These are phyloP conservation scores for Ochotona curzoniae DNA, from an alignment of 2,113 vertebrate species.

Conservation along the genomic window DNA sequence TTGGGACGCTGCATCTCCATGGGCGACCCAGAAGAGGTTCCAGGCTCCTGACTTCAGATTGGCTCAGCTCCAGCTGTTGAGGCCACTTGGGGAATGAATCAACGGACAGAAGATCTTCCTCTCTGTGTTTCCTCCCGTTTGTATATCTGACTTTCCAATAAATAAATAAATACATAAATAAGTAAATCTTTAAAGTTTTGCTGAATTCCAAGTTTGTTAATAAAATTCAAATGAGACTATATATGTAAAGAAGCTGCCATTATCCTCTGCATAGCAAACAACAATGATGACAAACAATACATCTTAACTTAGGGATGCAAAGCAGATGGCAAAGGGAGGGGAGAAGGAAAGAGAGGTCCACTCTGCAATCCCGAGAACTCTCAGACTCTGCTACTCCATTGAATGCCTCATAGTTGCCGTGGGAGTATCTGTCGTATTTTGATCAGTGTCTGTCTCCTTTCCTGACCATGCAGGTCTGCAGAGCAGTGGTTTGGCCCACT, in stretches of 20 bases:
- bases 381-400: background rate
- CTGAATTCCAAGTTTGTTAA: constrained; percentile 35
- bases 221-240: constrained; percentile 24
- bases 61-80: too few relatives aligned
- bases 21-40: too few relatives aligned
- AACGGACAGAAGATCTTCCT: too few relatives aligned
- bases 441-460: constrained; percentile 16
- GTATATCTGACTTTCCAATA: too few relatives aligned
- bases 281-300: background rate
- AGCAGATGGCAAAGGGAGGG: background rate
- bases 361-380: background rate
- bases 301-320: constrained; percentile 3
- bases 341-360: background rate
- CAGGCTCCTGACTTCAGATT: too few relatives aligned
- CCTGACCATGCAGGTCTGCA: background rate
- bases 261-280: background rate
- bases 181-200: background rate
- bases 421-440: background rate
- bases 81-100: too few relatives aligned
- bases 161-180: too few relatives aligned
- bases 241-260: background rate
- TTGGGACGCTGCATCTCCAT: too few relatives aligned
- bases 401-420: background rate
- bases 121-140: too few relatives aligned
- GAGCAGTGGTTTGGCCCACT: background rate